A percentile compares a stretch with the other conserved stretches of the same genome.
Evolutionary conservation across 2,888 invertebrate genomes (phyloP).

Genomic region (Drosophila cracens): DNA sequence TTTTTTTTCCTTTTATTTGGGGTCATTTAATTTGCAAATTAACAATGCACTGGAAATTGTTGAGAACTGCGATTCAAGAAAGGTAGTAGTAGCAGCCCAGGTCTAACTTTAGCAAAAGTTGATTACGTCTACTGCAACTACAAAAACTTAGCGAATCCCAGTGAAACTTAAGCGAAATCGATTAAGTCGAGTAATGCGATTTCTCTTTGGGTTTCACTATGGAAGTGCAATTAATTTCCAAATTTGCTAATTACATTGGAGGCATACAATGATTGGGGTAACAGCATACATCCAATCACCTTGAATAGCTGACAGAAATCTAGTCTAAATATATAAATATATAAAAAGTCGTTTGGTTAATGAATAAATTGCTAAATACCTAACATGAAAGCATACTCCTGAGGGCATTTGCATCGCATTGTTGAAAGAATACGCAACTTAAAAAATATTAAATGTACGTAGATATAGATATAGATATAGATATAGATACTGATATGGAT

Average conservation of each 20-base stretch:
- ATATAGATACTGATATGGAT: neutral
- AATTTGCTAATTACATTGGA: neutral
- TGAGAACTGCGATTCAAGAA: neutral
- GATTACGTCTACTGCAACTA: neutral
- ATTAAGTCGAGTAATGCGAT: conserved; percentile 2
- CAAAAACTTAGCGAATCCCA: neutral
- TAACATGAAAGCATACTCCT: neutral
- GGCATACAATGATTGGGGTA: neutral
- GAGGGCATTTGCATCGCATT: neutral
- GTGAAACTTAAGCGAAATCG: neutral
- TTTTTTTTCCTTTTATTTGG: neutral
- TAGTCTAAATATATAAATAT: neutral
- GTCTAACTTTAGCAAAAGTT: neutral
- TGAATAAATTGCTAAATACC: neutral
- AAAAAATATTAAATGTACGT: neutral
- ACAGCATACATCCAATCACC: neutral
- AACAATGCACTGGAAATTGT: conserved; percentile 21
- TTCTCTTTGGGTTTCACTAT: neutral
- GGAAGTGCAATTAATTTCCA: conserved; percentile 3
- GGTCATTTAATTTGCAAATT: conserved; percentile 39
- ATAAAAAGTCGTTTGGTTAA: too few species aligned
- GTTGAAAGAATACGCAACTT: neutral
- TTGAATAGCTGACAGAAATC: neutral
- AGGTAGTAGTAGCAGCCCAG: conserved; percentile 1
- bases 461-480: neutral